Base-by-base conservation (phyloP, 1,140 invertebrate genomes). In the Penaeus japonicus region DNA sequence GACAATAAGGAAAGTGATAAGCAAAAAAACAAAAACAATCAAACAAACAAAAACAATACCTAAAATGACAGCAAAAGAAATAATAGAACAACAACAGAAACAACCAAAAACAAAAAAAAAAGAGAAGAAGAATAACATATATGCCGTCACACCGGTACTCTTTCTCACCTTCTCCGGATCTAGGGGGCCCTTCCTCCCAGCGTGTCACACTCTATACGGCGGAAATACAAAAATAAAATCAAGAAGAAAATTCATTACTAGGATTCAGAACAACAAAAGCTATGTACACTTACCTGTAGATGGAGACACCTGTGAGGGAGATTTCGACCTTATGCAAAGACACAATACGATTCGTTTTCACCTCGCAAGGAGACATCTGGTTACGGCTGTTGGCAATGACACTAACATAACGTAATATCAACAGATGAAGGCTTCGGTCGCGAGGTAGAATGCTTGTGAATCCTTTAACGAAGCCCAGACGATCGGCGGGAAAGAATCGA, bases 171-270 rank as follows among this genome's bases (percentile, higher is more conserved):
- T n/a, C 62, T 1, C 62, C 4, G 62, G 30, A 30, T 70, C 62
- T 70, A 47, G 47, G 35, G 65, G 27, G 30, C 78, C 53, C 65
- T 89, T 84, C 87, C 75, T 27, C 81, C 80, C 75, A 18, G 87
- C 87, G 82, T 55, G 87, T 77, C 82, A 84, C 81, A 32, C 54
- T 84, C 55, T 84, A 84, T 89, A 89, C 82, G 81, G 87, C 27
- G 87, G 70, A 89, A 89, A 89, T 89, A 89, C 87, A 89, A 89
- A 89, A 89, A 89, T 89, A 89, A 89, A 89, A 89, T 89, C 87
- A 89, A 89, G 87, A 82, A 84, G 87, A 89, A 89, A 89, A 89
- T 89, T 89, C 87, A 89, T 89, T 89, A 89, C 87, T 89, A 84
- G 87, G 87, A 89, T 84, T 89, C 87, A 84, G 73, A 89, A 89